Conservation (phyloP, 2,113 vertebrate species). For the Caracal caracal region DNA sequence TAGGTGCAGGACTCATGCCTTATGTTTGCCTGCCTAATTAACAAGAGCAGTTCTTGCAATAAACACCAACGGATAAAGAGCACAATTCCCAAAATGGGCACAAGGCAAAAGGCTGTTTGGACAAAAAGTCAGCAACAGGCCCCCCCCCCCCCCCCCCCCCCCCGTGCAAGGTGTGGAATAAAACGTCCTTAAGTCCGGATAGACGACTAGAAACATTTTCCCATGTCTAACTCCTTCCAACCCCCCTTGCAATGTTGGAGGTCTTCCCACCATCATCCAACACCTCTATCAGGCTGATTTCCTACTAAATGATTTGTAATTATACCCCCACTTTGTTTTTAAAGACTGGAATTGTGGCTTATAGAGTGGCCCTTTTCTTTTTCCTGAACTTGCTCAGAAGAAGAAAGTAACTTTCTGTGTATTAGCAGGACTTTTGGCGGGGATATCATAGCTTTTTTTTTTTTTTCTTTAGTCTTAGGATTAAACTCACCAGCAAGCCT, state of each 20-base stretch:
- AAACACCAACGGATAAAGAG: background rate
- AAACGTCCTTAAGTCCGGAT: background rate
- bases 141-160: background rate
- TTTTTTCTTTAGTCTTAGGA: background rate
- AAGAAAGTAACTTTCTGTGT: background rate
- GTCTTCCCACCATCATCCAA: background rate
- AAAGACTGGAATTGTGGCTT: background rate
- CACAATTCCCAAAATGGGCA: background rate
- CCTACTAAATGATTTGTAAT: background rate
- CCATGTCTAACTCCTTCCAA: background rate
- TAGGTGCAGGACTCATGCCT: background rate
- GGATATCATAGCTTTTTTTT: background rate
- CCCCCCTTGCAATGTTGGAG: background rate
- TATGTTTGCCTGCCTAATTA: background rate
- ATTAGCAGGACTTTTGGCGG: background rate
- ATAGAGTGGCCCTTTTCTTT: background rate
- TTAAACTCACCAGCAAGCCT: background rate
- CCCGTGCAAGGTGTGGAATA: background rate
- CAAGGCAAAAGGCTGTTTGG: background rate
- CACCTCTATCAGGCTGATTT: background rate
- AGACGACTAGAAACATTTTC: background rate
- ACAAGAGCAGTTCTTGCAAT: background rate
- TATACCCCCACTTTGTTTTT: background rate
- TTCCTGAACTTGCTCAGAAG: slow-evolving; percentile 11
- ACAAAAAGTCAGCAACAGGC: background rate